Evolutionary conservation across 2,797 vertebrate genomes (phyloP), one percentile per base, ranked within the genome.

Genomic region (Galaxias olidus): DNA sequence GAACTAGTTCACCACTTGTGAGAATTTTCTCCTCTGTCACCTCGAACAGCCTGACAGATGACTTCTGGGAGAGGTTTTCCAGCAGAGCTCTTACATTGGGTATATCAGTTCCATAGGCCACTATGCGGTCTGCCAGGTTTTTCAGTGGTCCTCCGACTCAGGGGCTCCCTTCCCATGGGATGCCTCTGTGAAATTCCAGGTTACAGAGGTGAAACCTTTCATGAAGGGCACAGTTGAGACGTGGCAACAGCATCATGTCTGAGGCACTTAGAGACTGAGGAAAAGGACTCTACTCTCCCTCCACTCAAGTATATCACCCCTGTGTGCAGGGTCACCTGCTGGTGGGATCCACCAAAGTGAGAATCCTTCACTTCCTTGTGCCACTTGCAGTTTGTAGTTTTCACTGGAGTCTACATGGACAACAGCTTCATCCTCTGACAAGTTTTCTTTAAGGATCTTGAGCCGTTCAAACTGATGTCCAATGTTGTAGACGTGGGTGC

Each of bases 31-130:
- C n/a, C n/a, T n/a, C n/a, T n/a, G n/a, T n/a, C n/a, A n/a, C 51
- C 51, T 53, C 19, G 14, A 54, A 62, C 68, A 75, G 69, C 66
- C 68, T 71, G 58, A 18, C 47, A 46, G 45, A 54, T 56, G 68
- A 66, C 61, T 54, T 54, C 52, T 54, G 17, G 62, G 20, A 54
- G 72, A 59, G 46, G 47, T 51, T 68, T 62, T 53, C 65, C 66
- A 62, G 53, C 44, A 43, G 40, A 65, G 50, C n/a, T 59, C 64
- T 61, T n/a, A 51, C 51, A 53, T 53, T 53, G 10, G 1, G n/a
- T 19, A 53, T 53, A 19, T 10, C 18, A 20, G 11, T 53, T 11
- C 17, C 18, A 6, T 8, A 17, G n/a, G 10, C 9, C 49, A 15
- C n/a, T 17, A 50, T 50, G 49, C 49, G 18, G 14, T 15, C 18